A percentile compares a stretch with the other conserved stretches of the same genome.
Evolutionary conservation across 1,140 invertebrate species (phyloP).

Genomic region (Panulirus ornatus): DNA sequence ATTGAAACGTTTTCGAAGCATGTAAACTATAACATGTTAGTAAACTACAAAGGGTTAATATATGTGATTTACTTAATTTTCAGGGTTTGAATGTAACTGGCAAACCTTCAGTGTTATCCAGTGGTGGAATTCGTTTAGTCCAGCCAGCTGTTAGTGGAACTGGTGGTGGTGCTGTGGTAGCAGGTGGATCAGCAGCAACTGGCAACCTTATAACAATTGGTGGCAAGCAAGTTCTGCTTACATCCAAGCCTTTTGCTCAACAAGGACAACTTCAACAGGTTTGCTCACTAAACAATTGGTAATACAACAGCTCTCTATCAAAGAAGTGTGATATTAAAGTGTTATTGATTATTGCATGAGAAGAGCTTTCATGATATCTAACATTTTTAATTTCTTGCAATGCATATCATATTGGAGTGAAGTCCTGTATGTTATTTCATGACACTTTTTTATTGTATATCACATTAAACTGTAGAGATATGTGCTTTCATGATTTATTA

Average conservation of each 20-base stretch:
- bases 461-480: too few species aligned
- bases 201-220: conserved; percentile 64
- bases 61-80: too few species aligned
- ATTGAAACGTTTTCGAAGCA: too few species aligned
- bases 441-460: too few species aligned
- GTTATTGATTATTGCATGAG: too few species aligned
- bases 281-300: neutral
- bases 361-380: neutral
- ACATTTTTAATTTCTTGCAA: too few species aligned
- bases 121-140: conserved; percentile 50
- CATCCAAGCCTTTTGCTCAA: conserved; percentile 60
- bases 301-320: neutral
- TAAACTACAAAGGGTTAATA: too few species aligned
- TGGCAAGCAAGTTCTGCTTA: conserved; percentile 61
- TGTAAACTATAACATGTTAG: too few species aligned
- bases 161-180: conserved; percentile 5
- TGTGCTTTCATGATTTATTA: too few species aligned
- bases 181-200: conserved; percentile 37
- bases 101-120: conserved; percentile 52
- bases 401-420: too few species aligned
- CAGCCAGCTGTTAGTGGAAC: conserved; percentile 49
- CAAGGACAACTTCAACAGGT: conserved; percentile 68
- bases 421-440: too few species aligned
- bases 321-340: too few species aligned
- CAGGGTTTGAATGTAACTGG: conserved; percentile 57